These are phyloP conservation scores for Takifugu ocellatus DNA, from an alignment of 2,797 vertebrate species.

Conservation along the genomic window DNA sequence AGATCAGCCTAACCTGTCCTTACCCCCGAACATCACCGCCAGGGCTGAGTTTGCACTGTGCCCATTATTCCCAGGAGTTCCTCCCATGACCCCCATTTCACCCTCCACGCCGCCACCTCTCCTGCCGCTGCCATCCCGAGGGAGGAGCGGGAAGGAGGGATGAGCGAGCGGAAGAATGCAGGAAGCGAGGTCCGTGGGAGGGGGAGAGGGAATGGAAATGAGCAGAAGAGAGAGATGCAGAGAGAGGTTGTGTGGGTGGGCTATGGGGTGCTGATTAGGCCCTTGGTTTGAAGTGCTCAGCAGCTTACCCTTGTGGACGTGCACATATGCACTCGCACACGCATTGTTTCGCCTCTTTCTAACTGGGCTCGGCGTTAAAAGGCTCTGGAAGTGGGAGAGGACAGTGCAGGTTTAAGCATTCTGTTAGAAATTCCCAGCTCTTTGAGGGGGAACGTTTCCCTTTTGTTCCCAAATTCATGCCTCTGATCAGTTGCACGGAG, in stretches of 20 bases:
- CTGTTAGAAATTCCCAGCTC: slow-evolving; percentile 60
- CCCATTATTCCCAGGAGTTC: slow-evolving; percentile 38
- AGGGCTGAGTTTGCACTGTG: slow-evolving; percentile 26
- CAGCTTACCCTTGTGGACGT: slow-evolving; percentile 41
- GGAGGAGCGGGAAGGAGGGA: slow-evolving; percentile 25
- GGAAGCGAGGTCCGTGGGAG: slow-evolving; percentile 31
- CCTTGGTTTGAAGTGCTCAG: slow-evolving; percentile 66
- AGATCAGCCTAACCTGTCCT: slow-evolving; percentile 40
- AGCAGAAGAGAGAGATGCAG: slow-evolving; percentile 30
- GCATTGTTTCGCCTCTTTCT: slow-evolving; percentile 38
- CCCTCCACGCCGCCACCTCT: background rate
- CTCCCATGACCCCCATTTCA: background rate
- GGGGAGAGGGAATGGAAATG: slow-evolving; percentile 39
- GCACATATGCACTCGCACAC: slow-evolving; percentile 14
- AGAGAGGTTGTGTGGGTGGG: slow-evolving; percentile 64
- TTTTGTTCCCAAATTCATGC: slow-evolving; percentile 64
- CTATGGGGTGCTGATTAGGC: slow-evolving; percentile 69
- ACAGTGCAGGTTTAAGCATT: slow-evolving; percentile 50
- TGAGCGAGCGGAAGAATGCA: slow-evolving; percentile 18
- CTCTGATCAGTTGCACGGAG: slow-evolving; percentile 55
- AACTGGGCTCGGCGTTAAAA: slow-evolving; percentile 53
- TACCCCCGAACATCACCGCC: slow-evolving; percentile 37
- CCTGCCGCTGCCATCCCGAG: slow-evolving; percentile 22
- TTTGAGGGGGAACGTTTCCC: slow-evolving; percentile 65
- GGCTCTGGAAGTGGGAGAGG: slow-evolving; percentile 51